These are phyloP conservation scores for Neotoma lepida DNA, from an alignment of 2,113 vertebrate species.

Conservation along the genomic window DNA sequence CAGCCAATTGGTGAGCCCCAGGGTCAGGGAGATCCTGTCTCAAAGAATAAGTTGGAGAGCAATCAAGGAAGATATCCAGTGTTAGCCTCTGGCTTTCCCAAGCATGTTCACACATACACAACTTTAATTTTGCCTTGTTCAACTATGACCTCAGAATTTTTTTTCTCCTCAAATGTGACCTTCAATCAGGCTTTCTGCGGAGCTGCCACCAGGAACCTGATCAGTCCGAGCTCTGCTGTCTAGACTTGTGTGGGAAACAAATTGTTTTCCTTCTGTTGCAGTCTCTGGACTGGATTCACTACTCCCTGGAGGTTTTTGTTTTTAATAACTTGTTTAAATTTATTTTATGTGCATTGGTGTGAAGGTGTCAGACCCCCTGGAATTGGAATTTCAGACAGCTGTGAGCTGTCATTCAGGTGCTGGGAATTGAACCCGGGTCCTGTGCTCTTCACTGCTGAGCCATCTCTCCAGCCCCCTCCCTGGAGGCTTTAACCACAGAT, in stretches of 20 bases:
- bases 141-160: neutral
- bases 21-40: neutral
- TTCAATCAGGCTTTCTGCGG: neutral
- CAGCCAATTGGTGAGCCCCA: neutral
- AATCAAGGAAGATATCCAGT: neutral
- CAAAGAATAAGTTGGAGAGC: neutral
- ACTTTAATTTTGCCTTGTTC: neutral
- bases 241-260: neutral
- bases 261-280: accelerated
- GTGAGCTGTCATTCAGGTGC: too few species aligned
- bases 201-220: neutral
- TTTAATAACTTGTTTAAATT: too few species aligned
- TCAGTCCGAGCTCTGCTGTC: neutral
- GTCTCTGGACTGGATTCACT: too few species aligned
- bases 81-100: neutral
- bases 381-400: too few species aligned
- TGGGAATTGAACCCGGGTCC: too few species aligned
- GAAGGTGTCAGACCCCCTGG: too few species aligned
- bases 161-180: neutral
- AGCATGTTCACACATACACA: neutral
- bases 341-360: too few species aligned
- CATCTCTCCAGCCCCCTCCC: too few species aligned
- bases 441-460: too few species aligned
- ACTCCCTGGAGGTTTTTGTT: neutral
- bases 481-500: neutral